Conservation (phyloP, 2,797 vertebrate species). For the Diglossa cyanea region DNA sequence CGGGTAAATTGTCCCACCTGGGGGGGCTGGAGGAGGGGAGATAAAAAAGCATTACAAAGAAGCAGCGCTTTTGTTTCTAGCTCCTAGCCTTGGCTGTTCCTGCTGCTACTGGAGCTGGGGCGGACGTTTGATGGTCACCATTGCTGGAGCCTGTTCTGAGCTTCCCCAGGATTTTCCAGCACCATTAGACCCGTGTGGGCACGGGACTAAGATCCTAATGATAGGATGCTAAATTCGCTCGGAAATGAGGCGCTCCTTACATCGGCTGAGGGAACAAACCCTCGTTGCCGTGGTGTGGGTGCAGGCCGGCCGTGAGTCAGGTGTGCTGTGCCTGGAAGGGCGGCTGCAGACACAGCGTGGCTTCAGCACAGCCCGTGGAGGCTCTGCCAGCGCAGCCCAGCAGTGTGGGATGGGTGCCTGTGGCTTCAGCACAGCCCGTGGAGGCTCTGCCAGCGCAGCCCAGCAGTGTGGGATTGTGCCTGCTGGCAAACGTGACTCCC, state of each 20-base stretch:
- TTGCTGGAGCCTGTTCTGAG: not conserved
- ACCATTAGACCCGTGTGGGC: not conserved
- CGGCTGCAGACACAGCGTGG: rapidly evolving
- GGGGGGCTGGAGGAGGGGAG: constrained; percentile 25
- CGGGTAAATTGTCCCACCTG: constrained; percentile 41
- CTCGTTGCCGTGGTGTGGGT: not conserved
- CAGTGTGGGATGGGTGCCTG: not conserved
- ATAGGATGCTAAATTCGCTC: not conserved
- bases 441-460: not conserved
- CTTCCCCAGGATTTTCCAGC: not conserved
- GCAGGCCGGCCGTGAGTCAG: not conserved
- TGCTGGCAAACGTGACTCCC: rapidly evolving
- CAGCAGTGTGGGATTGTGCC: rapidly evolving
- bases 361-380: rapidly evolving
- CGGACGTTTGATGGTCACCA: rapidly evolving
- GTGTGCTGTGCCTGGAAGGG: rapidly evolving
- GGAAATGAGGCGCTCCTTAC: not conserved
- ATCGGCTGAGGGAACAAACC: not conserved
- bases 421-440: rapidly evolving
- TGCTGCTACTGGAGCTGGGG: not conserved
- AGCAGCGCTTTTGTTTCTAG: not conserved
- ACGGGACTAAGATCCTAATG: not conserved
- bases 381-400: not conserved
- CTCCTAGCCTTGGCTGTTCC: not conserved
- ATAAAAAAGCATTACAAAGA: constrained; percentile 30